Percentiles rank a stretch among this genome's conserved stretches.
Evolutionary conservation across 30 jellyfish, hydroid and myxozoan genomes (phyloP).

Genomic region (Cassiopea andromeda): DNA sequence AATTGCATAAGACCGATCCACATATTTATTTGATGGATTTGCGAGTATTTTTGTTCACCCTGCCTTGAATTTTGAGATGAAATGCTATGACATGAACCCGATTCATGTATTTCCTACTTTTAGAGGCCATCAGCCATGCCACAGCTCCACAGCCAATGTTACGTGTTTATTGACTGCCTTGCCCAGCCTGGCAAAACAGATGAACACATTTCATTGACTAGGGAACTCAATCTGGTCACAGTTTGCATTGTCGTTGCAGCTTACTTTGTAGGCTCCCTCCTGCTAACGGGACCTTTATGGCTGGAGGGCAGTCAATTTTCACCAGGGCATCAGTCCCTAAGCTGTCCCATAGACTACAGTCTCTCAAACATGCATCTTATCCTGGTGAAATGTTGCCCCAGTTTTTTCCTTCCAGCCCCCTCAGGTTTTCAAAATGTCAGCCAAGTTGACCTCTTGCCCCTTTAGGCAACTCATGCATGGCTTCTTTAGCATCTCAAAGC

Average conservation of each 20-base stretch:
- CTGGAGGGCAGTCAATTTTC: slow-evolving; percentile 18
- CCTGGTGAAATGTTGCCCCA: too few relatives aligned
- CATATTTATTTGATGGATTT: slow-evolving; percentile 19
- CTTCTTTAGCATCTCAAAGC: too few relatives aligned
- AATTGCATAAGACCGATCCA: slow-evolving; percentile 51
- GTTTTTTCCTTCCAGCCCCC: too few relatives aligned
- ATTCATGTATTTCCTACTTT: not conserved
- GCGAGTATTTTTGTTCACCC: slow-evolving; percentile 34
- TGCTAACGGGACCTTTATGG: too few relatives aligned
- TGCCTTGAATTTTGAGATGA: slow-evolving; percentile 34
- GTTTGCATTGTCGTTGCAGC: not conserved
- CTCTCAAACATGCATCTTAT: not conserved
- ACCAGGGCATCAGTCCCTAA: slow-evolving; percentile 14
- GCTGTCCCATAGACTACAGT: slow-evolving; percentile 17
- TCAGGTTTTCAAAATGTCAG: too few relatives aligned
- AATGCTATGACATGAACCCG: slow-evolving; percentile 35
- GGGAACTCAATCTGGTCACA: not conserved
- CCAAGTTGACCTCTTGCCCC: too few relatives aligned
- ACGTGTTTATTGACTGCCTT: not conserved
- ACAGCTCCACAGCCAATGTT: not conserved
- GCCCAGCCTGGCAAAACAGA: not conserved
- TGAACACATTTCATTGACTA: not conserved
- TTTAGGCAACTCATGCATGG: too few relatives aligned
- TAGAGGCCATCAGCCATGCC: too few relatives aligned
- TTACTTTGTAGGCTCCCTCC: not conserved